Conservation (phyloP, 2,888 invertebrate genomes). For the Leucoma salicis region DNA sequence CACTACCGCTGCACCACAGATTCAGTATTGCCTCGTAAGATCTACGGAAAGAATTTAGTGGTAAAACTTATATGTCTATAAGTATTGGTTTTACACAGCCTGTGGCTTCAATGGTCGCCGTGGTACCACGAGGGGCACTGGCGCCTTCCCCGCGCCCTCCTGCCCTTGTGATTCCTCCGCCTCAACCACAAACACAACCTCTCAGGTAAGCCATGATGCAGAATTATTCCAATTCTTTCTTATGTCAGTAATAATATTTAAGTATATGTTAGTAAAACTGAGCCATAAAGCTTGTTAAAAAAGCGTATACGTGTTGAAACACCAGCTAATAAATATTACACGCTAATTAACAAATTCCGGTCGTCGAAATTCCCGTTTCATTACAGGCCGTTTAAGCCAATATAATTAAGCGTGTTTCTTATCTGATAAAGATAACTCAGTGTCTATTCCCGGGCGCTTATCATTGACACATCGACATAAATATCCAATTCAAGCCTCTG, state of each 20-base stretch:
- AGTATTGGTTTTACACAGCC: conserved; percentile 57
- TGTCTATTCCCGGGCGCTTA: conserved; percentile 1
- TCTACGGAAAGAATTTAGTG: too few species aligned
- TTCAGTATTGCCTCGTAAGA: too few species aligned
- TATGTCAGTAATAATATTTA: too few species aligned
- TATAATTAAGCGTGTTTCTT: neutral
- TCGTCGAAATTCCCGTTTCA: neutral
- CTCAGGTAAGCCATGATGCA: conserved; percentile 46
- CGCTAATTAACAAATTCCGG: neutral
- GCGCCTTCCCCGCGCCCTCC: conserved; percentile 73
- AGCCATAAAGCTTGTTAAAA: too few species aligned
- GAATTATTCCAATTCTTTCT: neutral
- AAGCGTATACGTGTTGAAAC: too few species aligned
- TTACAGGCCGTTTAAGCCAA: neutral
- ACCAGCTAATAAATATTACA: neutral
- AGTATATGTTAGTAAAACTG: too few species aligned
- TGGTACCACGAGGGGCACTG: conserved; percentile 83
- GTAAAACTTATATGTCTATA: neutral
- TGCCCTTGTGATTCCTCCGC: conserved; percentile 61
- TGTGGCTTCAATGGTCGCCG: conserved; percentile 85
- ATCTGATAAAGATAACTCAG: neutral
- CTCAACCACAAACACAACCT: conserved; percentile 55
- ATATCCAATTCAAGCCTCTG: conserved; percentile 3
- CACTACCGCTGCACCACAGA: too few species aligned
- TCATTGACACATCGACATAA: conserved; percentile 2